Percentiles rank a stretch among this genome's conserved stretches.
phyloP scores from a whole-genome alignment of 2,888 invertebrate genomes.

The Eupsilia transversa region DNA sequence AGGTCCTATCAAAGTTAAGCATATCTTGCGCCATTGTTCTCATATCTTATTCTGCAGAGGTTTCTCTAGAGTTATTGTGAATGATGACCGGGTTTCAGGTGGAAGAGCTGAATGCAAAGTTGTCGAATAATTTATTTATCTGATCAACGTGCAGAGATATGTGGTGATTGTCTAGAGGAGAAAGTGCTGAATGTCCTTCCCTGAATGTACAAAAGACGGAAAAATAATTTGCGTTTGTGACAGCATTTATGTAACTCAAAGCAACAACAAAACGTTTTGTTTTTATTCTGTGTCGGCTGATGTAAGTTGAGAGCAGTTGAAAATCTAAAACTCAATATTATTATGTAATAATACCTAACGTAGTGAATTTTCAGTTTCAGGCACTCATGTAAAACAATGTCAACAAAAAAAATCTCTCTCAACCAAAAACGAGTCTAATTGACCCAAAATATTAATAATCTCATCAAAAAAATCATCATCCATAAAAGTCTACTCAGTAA shows the following conservation, averaged over 20 bases:
- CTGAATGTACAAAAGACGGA: no score
- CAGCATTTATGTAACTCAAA: not conserved
- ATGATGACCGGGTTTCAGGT: slow-evolving; percentile 68
- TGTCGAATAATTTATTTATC: slow-evolving; percentile 56
- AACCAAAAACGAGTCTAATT: not conserved
- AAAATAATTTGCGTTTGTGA: not conserved
- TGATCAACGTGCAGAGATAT: slow-evolving; percentile 59
- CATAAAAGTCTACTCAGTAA: slow-evolving; percentile 17
- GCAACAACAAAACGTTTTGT: no score
- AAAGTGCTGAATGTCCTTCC: slow-evolving; percentile 15
- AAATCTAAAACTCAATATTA: no score
- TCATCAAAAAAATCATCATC: no score
- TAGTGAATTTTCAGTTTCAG: no score
- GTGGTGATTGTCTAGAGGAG: slow-evolving; percentile 17
- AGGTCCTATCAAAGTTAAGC: slow-evolving; percentile 37
- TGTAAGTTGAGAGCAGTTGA: no score
- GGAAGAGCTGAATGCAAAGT: slow-evolving; percentile 53
- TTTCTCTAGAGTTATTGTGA: slow-evolving; percentile 61
- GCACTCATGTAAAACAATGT: not conserved
- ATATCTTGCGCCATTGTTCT: slow-evolving; percentile 56
- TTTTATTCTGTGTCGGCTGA: no score
- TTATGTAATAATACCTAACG: no score
- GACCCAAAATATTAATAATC: not conserved
- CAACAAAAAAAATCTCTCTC: no score
- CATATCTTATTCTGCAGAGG: slow-evolving; percentile 63